These are phyloP conservation scores for Euphonia xanthogaster DNA, from an alignment of 2,797 vertebrate genomes.

Conservation along the genomic window DNA sequence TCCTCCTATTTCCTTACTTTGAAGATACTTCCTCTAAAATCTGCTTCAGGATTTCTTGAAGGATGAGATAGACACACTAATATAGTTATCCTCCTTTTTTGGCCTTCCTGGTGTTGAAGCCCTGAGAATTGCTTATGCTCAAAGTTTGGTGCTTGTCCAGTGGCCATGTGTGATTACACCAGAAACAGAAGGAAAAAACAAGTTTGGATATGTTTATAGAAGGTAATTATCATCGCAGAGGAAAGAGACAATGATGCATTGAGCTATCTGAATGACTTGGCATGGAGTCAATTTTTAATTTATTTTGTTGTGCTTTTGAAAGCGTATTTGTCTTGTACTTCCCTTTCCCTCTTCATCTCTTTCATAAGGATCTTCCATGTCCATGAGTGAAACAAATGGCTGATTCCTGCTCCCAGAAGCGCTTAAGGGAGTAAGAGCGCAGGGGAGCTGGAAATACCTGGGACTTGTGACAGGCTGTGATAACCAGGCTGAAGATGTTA, in stretches of 20 bases:
- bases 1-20: slow-evolving; percentile 58
- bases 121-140: not conserved
- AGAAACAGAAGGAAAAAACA: slow-evolving; percentile 57
- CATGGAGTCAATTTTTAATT: not conserved
- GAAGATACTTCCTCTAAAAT: slow-evolving; percentile 55
- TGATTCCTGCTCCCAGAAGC: not conserved
- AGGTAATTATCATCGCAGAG: not conserved
- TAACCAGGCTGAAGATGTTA: not conserved
- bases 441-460: not conserved
- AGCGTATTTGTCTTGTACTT: not conserved
- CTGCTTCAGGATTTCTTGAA: slow-evolving; percentile 57
- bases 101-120: slow-evolving; percentile 38
- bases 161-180: not conserved
- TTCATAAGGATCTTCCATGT: not conserved
- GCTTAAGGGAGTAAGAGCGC: not conserved
- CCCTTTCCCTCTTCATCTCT: not conserved
- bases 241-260: slow-evolving; percentile 33
- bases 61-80: slow-evolving; percentile 46
- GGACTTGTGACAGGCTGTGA: not conserved
- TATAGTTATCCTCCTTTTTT: not conserved
- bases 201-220: slow-evolving; percentile 44
- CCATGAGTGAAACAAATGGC: not conserved
- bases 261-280: slow-evolving; percentile 37
- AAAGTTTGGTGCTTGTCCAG: not conserved
- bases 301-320: not conserved